These are phyloP conservation scores for Coendou prehensilis DNA, from an alignment of 2,797 vertebrate genomes.

Conservation along the genomic window DNA sequence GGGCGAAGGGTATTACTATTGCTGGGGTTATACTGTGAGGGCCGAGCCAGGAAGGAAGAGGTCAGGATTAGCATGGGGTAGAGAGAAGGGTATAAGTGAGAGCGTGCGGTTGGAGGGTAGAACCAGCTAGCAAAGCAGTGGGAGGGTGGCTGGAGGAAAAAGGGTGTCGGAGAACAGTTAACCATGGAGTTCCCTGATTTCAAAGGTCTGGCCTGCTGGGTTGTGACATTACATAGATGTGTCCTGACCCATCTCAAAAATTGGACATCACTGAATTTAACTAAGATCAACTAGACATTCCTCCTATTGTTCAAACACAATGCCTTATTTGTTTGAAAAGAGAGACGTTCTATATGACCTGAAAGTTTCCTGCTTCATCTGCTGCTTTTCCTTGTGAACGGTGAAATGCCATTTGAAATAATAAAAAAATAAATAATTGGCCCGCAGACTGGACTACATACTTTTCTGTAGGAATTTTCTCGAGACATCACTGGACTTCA, in stretches of 20 bases:
- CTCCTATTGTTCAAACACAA: conserved; percentile 72
- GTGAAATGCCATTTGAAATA: conserved; percentile 66
- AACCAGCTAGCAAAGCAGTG: background rate
- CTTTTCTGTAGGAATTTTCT: conserved; percentile 11
- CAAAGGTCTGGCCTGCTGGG: conserved; percentile 30
- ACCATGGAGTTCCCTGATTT: background rate
- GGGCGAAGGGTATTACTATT: background rate
- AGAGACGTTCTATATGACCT: conserved; percentile 66
- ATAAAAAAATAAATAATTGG: conserved; percentile 41
- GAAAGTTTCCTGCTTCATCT: conserved; percentile 67
- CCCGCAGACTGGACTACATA: background rate
- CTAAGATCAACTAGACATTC: conserved; percentile 77
- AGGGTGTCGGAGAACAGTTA: background rate
- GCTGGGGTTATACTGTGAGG: background rate
- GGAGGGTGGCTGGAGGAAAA: background rate
- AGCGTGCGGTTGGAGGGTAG: background rate
- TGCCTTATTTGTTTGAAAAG: conserved; percentile 76
- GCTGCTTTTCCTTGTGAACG: conserved; percentile 52
- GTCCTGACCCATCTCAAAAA: conserved; percentile 75
- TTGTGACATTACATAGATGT: conserved; percentile 72
- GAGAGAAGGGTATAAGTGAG: background rate
- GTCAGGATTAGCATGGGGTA: background rate
- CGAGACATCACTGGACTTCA: background rate
- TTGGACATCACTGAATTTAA: conserved; percentile 73
- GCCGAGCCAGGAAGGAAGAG: background rate